Conservation (phyloP, 2,888 invertebrate species). For the Orthosia cruda region DNA sequence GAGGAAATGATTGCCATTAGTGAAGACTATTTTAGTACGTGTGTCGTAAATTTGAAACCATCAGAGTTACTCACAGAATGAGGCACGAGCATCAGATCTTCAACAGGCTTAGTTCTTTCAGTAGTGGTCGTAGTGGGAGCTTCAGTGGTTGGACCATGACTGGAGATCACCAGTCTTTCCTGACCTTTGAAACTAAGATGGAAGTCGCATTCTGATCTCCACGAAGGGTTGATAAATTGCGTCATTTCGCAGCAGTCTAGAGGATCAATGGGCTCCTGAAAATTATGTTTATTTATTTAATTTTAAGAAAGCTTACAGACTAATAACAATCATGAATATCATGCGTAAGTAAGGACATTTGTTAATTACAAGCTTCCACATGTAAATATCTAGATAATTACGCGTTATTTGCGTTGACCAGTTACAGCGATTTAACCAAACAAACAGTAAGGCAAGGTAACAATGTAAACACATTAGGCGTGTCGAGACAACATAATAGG, state of each 20-base stretch:
- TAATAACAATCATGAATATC: too few species aligned
- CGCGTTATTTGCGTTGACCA: too few species aligned
- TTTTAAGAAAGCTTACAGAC: too few species aligned
- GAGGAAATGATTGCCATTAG: neutral
- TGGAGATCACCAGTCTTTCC: slow-evolving; percentile 75
- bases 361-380: too few species aligned
- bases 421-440: too few species aligned
- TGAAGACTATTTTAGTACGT: neutral
- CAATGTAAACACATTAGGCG: too few species aligned
- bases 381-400: too few species aligned
- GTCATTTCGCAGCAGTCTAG: slow-evolving; percentile 85
- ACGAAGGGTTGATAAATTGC: slow-evolving; percentile 79
- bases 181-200: slow-evolving; percentile 76
- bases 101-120: slow-evolving; percentile 53
- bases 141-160: slow-evolving; percentile 56
- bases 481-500: too few species aligned
- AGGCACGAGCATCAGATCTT: slow-evolving; percentile 82
- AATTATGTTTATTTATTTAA: too few species aligned
- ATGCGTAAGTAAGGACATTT: too few species aligned
- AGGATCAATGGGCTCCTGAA: slow-evolving; percentile 74
- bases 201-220: slow-evolving; percentile 83
- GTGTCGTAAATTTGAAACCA: neutral
- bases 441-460: too few species aligned
- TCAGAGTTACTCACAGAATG: slow-evolving; percentile 76
- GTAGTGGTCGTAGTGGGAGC: slow-evolving; percentile 59